phyloP scores from a whole-genome alignment of 2,113 vertebrate species.

The Pantherophis guttatus region DNA sequence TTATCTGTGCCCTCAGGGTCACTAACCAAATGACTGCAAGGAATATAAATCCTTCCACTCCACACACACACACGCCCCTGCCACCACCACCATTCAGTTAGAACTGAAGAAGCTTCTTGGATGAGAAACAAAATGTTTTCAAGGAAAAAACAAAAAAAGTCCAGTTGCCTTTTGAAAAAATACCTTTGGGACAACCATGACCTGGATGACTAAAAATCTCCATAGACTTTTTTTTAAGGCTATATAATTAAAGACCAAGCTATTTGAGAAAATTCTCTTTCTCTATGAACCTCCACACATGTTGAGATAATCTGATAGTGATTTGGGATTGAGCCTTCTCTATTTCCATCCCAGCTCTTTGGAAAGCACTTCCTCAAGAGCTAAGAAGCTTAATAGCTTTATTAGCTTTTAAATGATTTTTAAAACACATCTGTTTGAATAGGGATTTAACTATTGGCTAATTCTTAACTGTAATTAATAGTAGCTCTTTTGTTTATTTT shows the following conservation, averaged over 20 bases:
- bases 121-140: not conserved
- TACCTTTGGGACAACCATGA: not conserved
- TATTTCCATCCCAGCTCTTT: not conserved
- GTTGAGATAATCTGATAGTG: not conserved
- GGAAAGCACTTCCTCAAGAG: not conserved
- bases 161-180: not conserved
- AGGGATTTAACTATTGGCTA: not conserved
- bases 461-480: not conserved
- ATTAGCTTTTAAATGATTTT: not conserved
- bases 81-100: not conserved
- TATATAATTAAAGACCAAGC: not conserved
- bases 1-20: not conserved
- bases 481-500: not conserved
- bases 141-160: not conserved
- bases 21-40: not conserved
- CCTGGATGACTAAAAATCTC: not conserved
- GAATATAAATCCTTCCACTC: not conserved
- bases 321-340: not conserved
- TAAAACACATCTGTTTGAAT: not conserved
- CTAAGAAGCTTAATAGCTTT: not conserved
- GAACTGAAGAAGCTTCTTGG: not conserved
- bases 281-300: not conserved
- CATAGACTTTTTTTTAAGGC: not conserved
- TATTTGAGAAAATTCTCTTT: not conserved
- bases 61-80: too few relatives aligned